Percentiles rank a stretch among this genome's conserved stretches.
Evolutionary conservation across 2,888 invertebrate genomes (phyloP).

Genomic region (Tipula unca): DNA sequence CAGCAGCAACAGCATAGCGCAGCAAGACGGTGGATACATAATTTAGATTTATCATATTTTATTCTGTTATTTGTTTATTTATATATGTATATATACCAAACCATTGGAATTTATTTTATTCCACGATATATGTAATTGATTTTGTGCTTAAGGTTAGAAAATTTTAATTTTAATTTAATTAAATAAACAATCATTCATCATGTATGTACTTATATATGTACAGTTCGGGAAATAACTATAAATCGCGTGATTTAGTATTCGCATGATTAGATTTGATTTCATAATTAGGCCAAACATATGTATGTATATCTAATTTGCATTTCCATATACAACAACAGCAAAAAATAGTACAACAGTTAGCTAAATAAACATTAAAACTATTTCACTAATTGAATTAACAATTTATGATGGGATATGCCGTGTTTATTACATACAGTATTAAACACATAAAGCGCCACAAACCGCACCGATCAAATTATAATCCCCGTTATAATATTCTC

Average conservation of each 20-base stretch:
- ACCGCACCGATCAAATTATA: not conserved
- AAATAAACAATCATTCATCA: not conserved
- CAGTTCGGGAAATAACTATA: not conserved
- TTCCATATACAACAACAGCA: not conserved
- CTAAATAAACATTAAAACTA: not conserved
- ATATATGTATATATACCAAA: not conserved
- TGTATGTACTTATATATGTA: not conserved
- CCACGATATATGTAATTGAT: not conserved
- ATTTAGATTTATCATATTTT: constrained; percentile 4
- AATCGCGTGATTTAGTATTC: not conserved
- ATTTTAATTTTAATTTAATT: constrained; percentile 14
- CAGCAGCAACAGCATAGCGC: not conserved
- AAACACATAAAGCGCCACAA: not conserved
- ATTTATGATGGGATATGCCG: not conserved
- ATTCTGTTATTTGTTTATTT: not conserved
- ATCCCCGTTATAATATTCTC: not conserved
- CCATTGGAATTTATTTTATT: not conserved
- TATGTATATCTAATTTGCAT: not conserved
- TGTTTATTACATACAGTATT: not conserved
- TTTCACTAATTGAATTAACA: not conserved
- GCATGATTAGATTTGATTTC: not conserved
- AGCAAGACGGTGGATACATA: not conserved
- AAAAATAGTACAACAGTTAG: not conserved
- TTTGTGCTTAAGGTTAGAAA: constrained; percentile 14
- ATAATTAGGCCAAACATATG: not conserved